phyloP scores from a whole-genome alignment of 2,888 invertebrate species.

The Lepidochrysops patricia region DNA sequence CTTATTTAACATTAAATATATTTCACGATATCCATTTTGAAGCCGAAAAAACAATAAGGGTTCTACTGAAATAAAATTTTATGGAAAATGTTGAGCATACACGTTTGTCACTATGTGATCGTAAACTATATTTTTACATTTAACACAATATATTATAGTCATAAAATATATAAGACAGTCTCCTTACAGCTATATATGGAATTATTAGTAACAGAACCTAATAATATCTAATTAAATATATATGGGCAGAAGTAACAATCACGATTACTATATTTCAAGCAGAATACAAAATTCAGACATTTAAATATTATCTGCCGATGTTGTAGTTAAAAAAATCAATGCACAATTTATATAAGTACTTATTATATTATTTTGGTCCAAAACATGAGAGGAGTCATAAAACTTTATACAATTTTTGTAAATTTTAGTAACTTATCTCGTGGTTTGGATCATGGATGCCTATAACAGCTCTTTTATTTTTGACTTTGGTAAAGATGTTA shows the following conservation, averaged over 20 bases:
- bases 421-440: too few relatives aligned
- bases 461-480: neutral
- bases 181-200: neutral
- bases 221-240: neutral
- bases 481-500: neutral
- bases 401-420: too few relatives aligned
- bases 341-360: too few relatives aligned
- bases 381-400: too few relatives aligned
- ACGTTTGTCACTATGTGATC: neutral
- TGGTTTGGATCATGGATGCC: too few relatives aligned
- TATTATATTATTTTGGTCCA: too few relatives aligned
- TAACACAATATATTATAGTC: neutral
- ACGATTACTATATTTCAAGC: too few relatives aligned
- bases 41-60: neutral
- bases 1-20: conserved; percentile 10
- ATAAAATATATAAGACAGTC: neutral
- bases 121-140: neutral
- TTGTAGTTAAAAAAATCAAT: too few relatives aligned
- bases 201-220: neutral
- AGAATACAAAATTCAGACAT: too few relatives aligned
- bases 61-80: neutral
- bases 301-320: too few relatives aligned
- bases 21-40: conserved; percentile 3
- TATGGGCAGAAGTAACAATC: neutral
- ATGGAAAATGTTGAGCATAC: conserved; percentile 9